Evolutionary conservation across 2,888 invertebrate species (phyloP), one percentile per base, ranked within the genome.

Genomic region (Brachyptera putata): DNA sequence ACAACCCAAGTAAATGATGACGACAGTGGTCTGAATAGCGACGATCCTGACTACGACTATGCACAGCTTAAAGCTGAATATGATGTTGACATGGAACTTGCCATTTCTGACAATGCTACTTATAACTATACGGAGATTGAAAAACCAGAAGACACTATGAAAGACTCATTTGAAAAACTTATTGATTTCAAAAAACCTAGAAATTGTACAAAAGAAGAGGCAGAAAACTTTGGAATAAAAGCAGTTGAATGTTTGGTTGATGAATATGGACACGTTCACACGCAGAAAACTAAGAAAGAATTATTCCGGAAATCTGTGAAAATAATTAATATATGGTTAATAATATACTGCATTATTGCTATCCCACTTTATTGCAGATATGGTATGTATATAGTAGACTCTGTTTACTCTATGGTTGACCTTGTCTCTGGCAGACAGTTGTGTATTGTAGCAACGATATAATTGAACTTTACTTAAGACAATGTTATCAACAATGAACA

Each of bases 321-420:
- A 59, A 70, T 77, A 13, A n/a, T 73, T 1, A 64, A 71, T 39
- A 67, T 78, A 58, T 80, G 79, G 79, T 63, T 76, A 7, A 64
- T 68, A 11, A 70, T 80, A 53, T 80, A 79, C 64, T 21, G 74
- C 18, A 64, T 71, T 24, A 71, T 80, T 57, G 79, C 77, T 3
- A 70, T 79, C 53, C 77, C 77, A 1, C 74, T 74, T 55, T 80
- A 79, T 79, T 80, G 79, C 66, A 75, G 76, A 56, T 75, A 72
- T 71, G 80, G 79, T 76, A 68, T 22, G 56, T n/a, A 46, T n/a
- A n/a, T n/a, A n/a, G n/a, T n/a, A n/a, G n/a, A n/a, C n/a, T n/a
- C n/a, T n/a, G n/a, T n/a, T n/a, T n/a, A n/a, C n/a, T n/a, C n/a
- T n/a, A n/a, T n/a, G n/a, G n/a, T n/a, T n/a, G n/a, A n/a, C n/a